These are phyloP conservation scores for Distichodus sexfasciatus DNA, from an alignment of 2,797 vertebrate genomes.

Conservation along the genomic window DNA sequence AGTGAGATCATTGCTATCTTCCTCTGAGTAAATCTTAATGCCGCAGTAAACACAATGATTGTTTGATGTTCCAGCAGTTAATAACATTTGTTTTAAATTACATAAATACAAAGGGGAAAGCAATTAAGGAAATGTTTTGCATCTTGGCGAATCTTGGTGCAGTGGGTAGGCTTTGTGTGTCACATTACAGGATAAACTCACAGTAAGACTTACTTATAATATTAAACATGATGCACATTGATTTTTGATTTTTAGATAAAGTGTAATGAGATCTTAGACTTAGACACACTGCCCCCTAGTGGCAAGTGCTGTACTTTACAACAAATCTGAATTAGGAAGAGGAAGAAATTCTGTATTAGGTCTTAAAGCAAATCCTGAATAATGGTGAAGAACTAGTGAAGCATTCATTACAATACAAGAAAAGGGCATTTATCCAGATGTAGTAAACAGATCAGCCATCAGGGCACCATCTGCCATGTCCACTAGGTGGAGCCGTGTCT, in stretches of 20 bases:
- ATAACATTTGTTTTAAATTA: too few relatives aligned
- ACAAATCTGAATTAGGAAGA: too few relatives aligned
- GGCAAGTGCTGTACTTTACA: constrained; percentile 1
- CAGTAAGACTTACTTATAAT: not conserved
- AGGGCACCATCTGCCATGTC: constrained; percentile 19
- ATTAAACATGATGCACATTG: not conserved
- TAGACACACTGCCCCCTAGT: constrained; percentile 48
- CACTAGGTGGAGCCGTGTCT: constrained; percentile 40
- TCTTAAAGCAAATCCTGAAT: not conserved
- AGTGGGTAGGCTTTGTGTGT: too few relatives aligned
- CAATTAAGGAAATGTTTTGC: too few relatives aligned
- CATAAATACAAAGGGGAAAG: too few relatives aligned
- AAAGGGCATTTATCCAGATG: too few relatives aligned
- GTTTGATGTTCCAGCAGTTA: too few relatives aligned
- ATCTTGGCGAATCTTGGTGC: too few relatives aligned
- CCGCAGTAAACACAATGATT: too few relatives aligned
- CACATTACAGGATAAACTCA: not conserved
- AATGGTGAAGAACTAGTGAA: not conserved
- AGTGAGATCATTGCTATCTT: not conserved
- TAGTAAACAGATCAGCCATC: not conserved
- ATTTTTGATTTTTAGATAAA: not conserved
- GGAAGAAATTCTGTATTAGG: not conserved
- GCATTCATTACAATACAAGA: too few relatives aligned
- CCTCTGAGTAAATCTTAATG: too few relatives aligned
- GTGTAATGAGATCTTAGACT: constrained; percentile 20